A percentile compares a stretch with the other conserved stretches of the same genome.
These are phyloP conservation scores for Coelogynopora nodosa DNA, from an alignment of 2,888 invertebrate genomes.

Conservation along the genomic window DNA sequence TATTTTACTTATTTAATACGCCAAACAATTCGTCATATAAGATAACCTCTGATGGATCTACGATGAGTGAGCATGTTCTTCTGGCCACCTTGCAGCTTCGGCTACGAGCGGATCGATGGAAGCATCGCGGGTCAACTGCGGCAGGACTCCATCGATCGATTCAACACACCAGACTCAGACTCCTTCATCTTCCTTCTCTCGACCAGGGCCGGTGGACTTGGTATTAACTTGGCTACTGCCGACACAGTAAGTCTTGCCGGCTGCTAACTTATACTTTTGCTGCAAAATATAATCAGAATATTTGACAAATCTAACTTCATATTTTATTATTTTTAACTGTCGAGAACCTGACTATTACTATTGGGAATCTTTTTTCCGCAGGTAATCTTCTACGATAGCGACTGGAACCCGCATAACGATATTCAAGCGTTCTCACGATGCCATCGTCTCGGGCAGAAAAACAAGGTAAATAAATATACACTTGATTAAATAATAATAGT, in stretches of 20 bases:
- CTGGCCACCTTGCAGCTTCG: conserved; percentile 63
- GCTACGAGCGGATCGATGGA: conserved; percentile 97
- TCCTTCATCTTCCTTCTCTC: conserved; percentile 90
- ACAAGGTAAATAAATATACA: no score
- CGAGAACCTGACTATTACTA: not conserved
- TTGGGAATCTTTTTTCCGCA: not conserved
- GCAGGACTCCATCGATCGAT: conserved; percentile 98
- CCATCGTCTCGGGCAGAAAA: conserved; percentile 97
- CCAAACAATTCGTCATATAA: no score
- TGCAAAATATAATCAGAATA: no score
- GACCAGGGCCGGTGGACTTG: conserved; percentile 91
- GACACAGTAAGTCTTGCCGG: conserved; percentile 68
- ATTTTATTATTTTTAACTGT: not conserved
- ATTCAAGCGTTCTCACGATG: conserved; percentile 97
- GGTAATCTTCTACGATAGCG: conserved; percentile 96
- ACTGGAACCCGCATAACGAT: conserved; percentile 99
- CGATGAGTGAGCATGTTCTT: no score
- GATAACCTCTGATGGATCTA: no score
- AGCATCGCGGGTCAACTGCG: conserved; percentile 88
- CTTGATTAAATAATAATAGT: no score
- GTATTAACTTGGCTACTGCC: conserved; percentile 96
- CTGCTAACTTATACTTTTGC: not conserved
- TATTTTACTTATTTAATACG: no score
- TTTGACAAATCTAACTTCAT: not conserved
- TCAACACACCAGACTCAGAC: conserved; percentile 89